phyloP scores from a whole-genome alignment of 2,888 invertebrate genomes.

The Andrena camellia region DNA sequence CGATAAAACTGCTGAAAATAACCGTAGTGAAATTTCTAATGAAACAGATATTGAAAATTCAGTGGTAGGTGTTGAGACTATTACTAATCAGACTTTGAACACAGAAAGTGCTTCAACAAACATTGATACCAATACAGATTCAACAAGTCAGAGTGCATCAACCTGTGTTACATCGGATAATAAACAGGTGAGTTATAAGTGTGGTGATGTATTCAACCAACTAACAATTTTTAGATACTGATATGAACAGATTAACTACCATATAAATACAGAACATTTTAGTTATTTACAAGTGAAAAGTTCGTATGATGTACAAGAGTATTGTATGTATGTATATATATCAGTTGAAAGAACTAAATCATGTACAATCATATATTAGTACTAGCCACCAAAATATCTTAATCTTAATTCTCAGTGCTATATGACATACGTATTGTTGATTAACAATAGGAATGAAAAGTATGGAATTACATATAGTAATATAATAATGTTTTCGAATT shows the following conservation, averaged over 20 bases:
- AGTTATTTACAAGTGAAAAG: not conserved
- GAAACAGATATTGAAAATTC: constrained; percentile 64
- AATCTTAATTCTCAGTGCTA: not conserved
- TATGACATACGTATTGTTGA: not conserved
- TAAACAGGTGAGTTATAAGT: constrained; percentile 75
- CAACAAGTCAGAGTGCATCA: constrained; percentile 64
- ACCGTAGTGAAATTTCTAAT: constrained; percentile 58
- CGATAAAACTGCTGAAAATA: constrained; percentile 86
- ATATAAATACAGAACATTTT: not conserved
- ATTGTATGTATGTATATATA: not conserved
- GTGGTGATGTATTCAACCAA: not conserved
- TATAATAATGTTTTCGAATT: not conserved
- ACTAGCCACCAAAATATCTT: not conserved
- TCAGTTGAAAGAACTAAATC: not conserved
- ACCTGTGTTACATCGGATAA: constrained; percentile 68
- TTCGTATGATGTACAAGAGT: not conserved
- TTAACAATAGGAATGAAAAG: not conserved
- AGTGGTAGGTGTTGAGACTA: constrained; percentile 63
- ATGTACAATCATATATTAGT: not conserved
- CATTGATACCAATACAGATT: constrained; percentile 61
- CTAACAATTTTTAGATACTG: not conserved
- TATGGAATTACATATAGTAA: not conserved
- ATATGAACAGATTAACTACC: not conserved
- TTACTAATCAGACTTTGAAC: constrained; percentile 56
- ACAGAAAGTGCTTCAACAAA: constrained; percentile 60